Percentiles rank a stretch among this genome's conserved stretches.
Conservation (phyloP, 2,113 vertebrate genomes). For the Phrynosoma blainvillii region DNA sequence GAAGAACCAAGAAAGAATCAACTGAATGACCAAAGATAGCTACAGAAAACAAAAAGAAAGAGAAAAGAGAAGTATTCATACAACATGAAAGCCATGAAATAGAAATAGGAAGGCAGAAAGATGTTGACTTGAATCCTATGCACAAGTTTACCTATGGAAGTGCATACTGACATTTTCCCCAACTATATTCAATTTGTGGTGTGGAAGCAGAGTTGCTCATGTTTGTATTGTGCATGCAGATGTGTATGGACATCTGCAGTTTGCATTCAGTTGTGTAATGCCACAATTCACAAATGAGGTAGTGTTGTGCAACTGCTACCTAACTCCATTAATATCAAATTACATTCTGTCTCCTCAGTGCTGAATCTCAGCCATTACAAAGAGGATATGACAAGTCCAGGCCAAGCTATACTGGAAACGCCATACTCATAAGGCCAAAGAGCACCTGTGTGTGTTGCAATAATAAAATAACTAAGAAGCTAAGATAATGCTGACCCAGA, state of each 20-base stretch:
- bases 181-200: no score
- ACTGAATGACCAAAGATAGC: constrained; percentile 59
- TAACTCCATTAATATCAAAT: background rate
- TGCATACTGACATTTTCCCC: no score
- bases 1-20: constrained; percentile 60
- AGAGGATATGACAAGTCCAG: background rate
- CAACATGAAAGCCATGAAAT: constrained; percentile 1
- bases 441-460: background rate
- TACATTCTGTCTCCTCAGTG: background rate
- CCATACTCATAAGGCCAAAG: background rate
- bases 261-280: no score
- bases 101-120: constrained; percentile 33
- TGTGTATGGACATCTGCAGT: no score
- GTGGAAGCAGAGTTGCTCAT: no score
- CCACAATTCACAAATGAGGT: no score
- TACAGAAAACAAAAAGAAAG: constrained; percentile 60
- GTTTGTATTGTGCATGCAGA: no score
- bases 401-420: background rate
- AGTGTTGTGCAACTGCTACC: no score
- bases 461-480: background rate
- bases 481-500: background rate
- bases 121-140: no score
- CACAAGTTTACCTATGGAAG: no score
- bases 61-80: constrained; percentile 54
- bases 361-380: background rate